A percentile compares a stretch with the other conserved stretches of the same genome.
phyloP scores from a whole-genome alignment of 2,113 vertebrate species.

The Sterna hirundo region DNA sequence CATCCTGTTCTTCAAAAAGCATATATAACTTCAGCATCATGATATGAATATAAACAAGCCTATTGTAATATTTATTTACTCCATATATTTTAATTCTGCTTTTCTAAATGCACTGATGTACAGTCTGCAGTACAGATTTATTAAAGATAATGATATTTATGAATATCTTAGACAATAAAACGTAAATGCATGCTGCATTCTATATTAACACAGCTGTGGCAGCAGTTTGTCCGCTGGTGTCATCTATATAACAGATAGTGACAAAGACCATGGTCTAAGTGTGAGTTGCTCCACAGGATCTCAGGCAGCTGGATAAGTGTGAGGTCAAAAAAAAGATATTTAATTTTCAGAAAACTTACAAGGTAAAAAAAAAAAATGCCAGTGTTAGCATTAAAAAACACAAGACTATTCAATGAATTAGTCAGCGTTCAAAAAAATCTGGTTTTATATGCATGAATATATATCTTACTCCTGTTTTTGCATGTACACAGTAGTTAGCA shows the following conservation, averaged over 20 bases:
- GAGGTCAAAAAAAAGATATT: background rate
- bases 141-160: background rate
- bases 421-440: background rate
- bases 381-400: background rate
- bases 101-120: background rate
- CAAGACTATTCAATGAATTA: background rate
- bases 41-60: background rate
- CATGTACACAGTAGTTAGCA: background rate
- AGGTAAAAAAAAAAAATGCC: background rate
- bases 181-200: background rate
- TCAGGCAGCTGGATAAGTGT: background rate
- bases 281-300: background rate
- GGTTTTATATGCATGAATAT: background rate
- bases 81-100: background rate
- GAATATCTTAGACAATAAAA: background rate
- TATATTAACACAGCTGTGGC: background rate
- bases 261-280: background rate
- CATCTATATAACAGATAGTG: background rate
- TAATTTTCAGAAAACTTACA: background rate
- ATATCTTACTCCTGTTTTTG: background rate
- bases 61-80: background rate
- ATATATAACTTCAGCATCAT: background rate
- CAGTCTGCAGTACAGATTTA: background rate
- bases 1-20: background rate
- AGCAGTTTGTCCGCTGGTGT: background rate